Percentiles rank a stretch among this genome's conserved stretches.
phyloP scores from a whole-genome alignment of 2,797 vertebrate genomes.

The Esox lucius region DNA sequence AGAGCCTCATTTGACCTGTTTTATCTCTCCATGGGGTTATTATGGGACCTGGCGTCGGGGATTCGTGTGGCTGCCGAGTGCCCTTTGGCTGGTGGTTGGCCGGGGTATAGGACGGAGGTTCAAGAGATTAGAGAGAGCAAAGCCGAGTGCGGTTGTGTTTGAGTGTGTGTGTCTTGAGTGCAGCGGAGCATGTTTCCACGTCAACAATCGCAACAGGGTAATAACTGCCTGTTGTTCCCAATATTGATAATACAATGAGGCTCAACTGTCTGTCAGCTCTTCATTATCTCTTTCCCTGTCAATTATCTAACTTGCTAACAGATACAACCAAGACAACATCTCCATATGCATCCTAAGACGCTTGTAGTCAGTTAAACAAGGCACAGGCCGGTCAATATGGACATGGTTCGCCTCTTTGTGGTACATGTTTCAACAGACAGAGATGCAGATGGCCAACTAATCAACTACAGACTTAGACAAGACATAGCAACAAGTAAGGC shows the following conservation, averaged over 20 bases:
- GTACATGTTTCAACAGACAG: background rate
- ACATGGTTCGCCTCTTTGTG: background rate
- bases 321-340: background rate
- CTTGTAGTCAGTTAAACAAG: constrained; percentile 1
- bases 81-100: constrained; percentile 38
- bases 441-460: background rate
- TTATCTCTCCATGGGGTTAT: constrained; percentile 37
- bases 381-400: background rate
- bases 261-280: constrained; percentile 2
- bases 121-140: background rate
- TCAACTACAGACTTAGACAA: background rate
- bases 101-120: constrained; percentile 24
- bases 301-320: background rate
- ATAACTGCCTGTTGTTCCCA: background rate
- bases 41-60: constrained; percentile 48
- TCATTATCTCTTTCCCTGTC: constrained; percentile 7
- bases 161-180: constrained; percentile 9
- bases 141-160: background rate
- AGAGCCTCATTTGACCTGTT: constrained; percentile 2
- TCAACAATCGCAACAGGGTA: background rate
- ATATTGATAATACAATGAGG: constrained; percentile 10
- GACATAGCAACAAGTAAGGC: background rate
- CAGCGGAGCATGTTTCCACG: too few species aligned
- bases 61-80: constrained; percentile 41
- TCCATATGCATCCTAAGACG: background rate